Conservation (phyloP, 2,888 invertebrate genomes). For the Pyralis farinalis region DNA sequence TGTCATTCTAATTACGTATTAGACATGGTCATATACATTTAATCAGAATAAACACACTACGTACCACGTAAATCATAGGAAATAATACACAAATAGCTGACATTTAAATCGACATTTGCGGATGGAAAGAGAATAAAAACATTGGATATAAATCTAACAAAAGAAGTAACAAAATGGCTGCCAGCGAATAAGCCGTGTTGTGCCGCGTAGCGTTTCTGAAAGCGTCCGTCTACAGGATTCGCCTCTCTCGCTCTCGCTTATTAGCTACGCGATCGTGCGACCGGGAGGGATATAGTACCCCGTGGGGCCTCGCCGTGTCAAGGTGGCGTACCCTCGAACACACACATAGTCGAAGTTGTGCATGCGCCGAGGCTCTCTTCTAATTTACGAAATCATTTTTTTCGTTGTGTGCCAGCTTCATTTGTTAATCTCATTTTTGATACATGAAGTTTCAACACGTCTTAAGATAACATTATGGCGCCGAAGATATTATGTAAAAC, state of each 20-base stretch:
- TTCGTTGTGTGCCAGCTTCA: conserved; percentile 10
- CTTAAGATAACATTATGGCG: too few species aligned
- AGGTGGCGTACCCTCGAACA: conserved; percentile 71
- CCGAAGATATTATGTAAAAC: too few species aligned
- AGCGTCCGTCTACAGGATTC: conserved; percentile 68
- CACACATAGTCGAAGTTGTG: conserved; percentile 23
- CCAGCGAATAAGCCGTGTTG: conserved; percentile 34
- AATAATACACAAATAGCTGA: neutral
- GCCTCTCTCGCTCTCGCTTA: conserved; percentile 44
- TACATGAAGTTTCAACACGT: too few species aligned
- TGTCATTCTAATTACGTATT: neutral
- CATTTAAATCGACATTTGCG: conserved; percentile 8
- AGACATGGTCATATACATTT: neutral
- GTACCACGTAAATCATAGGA: neutral
- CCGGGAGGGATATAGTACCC: conserved; percentile 49
- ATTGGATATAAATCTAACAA: conserved; percentile 47
- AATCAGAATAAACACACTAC: conserved; percentile 3
- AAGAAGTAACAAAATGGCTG: conserved; percentile 71
- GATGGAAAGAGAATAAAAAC: conserved; percentile 9
- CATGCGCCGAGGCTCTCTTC: conserved; percentile 21
- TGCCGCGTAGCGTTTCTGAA: conserved; percentile 72
- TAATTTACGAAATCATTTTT: conserved; percentile 21
- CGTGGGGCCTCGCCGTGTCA: conserved; percentile 66
- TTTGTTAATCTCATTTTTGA: neutral
- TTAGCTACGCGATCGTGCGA: conserved; percentile 48